Percentiles rank a stretch among this genome's conserved stretches.
phyloP scores from a whole-genome alignment of 2,113 vertebrate species.

The Thinocorus orbignyianus region DNA sequence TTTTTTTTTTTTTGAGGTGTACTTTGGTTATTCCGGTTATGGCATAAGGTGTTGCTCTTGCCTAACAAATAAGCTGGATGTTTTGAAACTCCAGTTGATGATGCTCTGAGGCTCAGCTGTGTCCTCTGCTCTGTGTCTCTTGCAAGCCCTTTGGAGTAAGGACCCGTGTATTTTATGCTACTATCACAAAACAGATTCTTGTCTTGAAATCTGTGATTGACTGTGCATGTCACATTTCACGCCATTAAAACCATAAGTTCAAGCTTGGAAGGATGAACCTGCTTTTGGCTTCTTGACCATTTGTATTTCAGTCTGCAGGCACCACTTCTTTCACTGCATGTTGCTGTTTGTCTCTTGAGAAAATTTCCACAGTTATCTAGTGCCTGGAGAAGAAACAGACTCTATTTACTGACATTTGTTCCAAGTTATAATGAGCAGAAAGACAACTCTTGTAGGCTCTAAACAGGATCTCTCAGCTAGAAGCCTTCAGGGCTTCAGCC shows the following conservation, averaged over 20 bases:
- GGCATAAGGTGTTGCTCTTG: neutral
- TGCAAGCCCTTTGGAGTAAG: neutral
- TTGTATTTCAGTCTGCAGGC: neutral
- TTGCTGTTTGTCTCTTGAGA: slow-evolving; percentile 8
- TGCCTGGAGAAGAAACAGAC: neutral
- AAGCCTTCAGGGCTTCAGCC: neutral
- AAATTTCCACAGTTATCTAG: neutral
- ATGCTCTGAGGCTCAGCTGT: neutral
- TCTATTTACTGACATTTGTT: neutral
- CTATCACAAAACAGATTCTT: neutral
- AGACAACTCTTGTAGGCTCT: neutral
- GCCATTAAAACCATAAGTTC: slow-evolving; percentile 24
- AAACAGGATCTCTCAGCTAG: neutral
- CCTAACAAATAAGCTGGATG: neutral
- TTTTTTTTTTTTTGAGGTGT: neutral
- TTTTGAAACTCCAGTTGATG: neutral
- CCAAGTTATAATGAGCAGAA: neutral
- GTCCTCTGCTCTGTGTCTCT: neutral
- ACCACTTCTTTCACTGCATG: neutral
- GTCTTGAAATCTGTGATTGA: neutral
- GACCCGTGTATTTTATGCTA: neutral
- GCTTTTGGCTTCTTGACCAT: slow-evolving; percentile 6
- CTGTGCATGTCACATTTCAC: neutral
- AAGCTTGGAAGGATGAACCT: neutral
- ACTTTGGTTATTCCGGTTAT: neutral